phyloP scores from a whole-genome alignment of 2,888 invertebrate genomes.

The Odontocerum albicorne region DNA sequence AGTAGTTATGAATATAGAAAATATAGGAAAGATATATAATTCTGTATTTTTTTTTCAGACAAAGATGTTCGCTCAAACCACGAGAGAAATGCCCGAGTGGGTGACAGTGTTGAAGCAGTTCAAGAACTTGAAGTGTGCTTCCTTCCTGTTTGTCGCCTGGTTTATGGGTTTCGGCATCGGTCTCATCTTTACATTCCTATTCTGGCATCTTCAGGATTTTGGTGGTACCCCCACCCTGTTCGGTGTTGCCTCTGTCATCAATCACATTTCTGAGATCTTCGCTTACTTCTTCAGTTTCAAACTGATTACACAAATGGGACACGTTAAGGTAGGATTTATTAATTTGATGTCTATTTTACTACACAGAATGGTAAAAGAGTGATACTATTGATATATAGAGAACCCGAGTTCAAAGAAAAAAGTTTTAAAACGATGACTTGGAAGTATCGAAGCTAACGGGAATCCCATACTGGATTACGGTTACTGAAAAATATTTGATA shows the following conservation, averaged over 20 bases:
- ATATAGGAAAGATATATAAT: no score
- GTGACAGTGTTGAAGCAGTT: conserved; percentile 87
- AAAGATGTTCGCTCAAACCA: conserved; percentile 91
- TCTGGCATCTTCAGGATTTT: conserved; percentile 97
- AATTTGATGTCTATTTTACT: no score
- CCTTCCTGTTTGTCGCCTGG: conserved; percentile 95
- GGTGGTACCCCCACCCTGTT: conserved; percentile 97
- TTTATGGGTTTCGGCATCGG: conserved; percentile 99
- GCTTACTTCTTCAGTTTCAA: conserved; percentile 98
- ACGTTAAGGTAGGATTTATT: conserved; percentile 75
- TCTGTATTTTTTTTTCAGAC: conserved; percentile 57
- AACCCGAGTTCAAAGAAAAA: no score
- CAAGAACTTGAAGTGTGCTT: conserved; percentile 86
- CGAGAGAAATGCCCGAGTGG: conserved; percentile 91
- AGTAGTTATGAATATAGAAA: no score
- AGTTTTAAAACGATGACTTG: no score
- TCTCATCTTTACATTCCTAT: conserved; percentile 96
- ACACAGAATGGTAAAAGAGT: no score
- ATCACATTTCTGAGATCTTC: conserved; percentile 97
- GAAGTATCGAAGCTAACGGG: no score
- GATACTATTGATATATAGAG: no score
- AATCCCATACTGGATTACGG: no score
- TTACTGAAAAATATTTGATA: no score
- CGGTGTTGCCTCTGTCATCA: conserved; percentile 97
- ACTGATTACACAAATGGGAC: conserved; percentile 91